Conservation (phyloP, 2,888 invertebrate species). For the Nipponacmea schrenckii region DNA sequence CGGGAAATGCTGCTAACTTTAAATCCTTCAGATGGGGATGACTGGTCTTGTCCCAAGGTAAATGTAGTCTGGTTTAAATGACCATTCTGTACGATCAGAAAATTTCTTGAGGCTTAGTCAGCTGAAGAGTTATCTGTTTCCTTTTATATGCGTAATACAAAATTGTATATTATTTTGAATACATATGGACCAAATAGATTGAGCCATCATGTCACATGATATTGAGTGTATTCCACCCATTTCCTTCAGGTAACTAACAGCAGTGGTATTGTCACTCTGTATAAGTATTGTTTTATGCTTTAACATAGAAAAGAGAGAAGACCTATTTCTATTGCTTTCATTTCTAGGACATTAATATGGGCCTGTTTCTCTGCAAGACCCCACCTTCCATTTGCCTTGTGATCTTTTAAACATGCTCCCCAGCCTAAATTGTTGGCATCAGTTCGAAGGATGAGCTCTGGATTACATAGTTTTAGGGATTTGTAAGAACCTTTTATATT, state of each 20-base stretch:
- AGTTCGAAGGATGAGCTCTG: constrained; percentile 9
- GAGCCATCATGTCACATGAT: constrained; percentile 8
- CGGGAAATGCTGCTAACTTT: constrained; percentile 25
- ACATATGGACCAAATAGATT: constrained; percentile 21
- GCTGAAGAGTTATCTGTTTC: background rate
- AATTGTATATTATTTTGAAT: too few relatives aligned
- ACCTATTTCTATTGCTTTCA: constrained; percentile 18
- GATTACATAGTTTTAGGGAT: background rate
- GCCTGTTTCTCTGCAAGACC: constrained; percentile 13
- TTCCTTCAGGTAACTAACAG: constrained; percentile 25
- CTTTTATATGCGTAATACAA: background rate
- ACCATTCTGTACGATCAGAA: constrained; percentile 12
- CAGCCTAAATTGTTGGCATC: constrained; percentile 19
- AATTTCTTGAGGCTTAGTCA: background rate
- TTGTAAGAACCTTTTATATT: constrained; percentile 8
- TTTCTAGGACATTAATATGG: constrained; percentile 23
- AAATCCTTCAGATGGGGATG: constrained; percentile 21
- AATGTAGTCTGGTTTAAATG: constrained; percentile 3
- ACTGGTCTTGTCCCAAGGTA: constrained; percentile 16
- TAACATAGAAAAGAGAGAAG: constrained; percentile 18
- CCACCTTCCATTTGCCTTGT: constrained; percentile 19
- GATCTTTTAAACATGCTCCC: constrained; percentile 11
- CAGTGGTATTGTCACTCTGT: constrained; percentile 26
- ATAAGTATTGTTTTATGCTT: constrained; percentile 20
- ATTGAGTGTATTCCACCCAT: constrained; percentile 24